Percentiles rank a stretch among this genome's conserved stretches.
Evolutionary conservation across 2,888 invertebrate species (phyloP).

Genomic region (Torymus texanus): DNA sequence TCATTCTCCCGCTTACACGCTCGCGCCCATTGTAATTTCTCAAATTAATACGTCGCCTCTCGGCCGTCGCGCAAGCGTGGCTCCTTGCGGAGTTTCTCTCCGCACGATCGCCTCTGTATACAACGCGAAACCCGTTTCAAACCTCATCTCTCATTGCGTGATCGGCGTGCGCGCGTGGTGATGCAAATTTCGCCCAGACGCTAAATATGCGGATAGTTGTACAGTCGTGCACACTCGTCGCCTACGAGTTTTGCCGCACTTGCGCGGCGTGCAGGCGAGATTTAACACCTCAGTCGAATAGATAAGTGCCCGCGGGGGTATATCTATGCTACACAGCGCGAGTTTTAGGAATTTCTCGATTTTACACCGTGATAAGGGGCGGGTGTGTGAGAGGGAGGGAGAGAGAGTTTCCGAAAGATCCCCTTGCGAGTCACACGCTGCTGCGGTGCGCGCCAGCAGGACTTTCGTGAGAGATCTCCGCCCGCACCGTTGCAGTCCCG

Average conservation of each 20-base stretch:
- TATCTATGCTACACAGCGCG: background rate
- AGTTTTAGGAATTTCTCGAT: slow-evolving; percentile 45
- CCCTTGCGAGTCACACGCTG: slow-evolving; percentile 28
- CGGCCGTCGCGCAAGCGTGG: too few relatives aligned
- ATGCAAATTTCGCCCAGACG: too few relatives aligned
- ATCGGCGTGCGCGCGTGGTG: too few relatives aligned
- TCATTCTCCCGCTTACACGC: background rate
- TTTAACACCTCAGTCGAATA: slow-evolving; percentile 23
- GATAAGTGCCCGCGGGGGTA: slow-evolving; percentile 25
- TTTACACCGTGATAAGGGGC: slow-evolving; percentile 7
- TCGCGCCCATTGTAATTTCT: slow-evolving; percentile 44
- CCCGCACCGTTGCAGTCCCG: background rate
- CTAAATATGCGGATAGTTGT: too few relatives aligned
- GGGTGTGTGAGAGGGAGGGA: too few relatives aligned
- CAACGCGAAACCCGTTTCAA: slow-evolving; percentile 28
- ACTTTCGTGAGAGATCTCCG: slow-evolving; percentile 16
- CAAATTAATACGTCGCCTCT: slow-evolving; percentile 62
- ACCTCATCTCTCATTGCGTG: slow-evolving; percentile 27
- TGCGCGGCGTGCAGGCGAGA: slow-evolving; percentile 9
- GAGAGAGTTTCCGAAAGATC: slow-evolving; percentile 36
- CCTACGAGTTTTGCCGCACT: too few relatives aligned
- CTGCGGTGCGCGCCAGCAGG: background rate
- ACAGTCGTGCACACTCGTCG: too few relatives aligned
- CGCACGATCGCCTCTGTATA: background rate
- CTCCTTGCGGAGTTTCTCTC: too few relatives aligned